Evolutionary conservation across 2,797 vertebrate genomes (phyloP), one percentile per base, ranked within the genome.

Genomic region (Channallabes apus): DNA sequence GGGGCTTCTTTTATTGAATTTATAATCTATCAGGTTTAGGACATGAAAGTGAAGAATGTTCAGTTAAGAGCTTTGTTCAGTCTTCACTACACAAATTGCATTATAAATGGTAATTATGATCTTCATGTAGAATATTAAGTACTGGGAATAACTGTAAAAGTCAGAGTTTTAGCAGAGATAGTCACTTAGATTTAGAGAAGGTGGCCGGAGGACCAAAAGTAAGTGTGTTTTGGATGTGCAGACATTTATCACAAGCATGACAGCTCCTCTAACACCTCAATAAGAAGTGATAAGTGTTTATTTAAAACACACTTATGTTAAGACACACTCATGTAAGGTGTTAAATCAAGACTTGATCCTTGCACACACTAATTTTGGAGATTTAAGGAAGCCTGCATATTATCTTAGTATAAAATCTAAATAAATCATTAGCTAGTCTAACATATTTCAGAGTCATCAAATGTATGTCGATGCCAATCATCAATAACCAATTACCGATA

Each of bases 221-320:
- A 29, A n/a, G n/a, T 75, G 54, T 2, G 14, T 51, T 76, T 76
- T 29, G 51, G 46, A 76, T 29, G 27, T 54, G 72, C 46, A 54
- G 15, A 54, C n/a, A 4, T 32, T 76, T 56, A 75, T 56, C 72
- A 75, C 51, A 29, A 11, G 46, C 51, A 17, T 29, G n/a, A 56
- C 15, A 0, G 12, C 14, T 54, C 51, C 6, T 56, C 6, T 18
- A 3, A 56, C n/a, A 8, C 51, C 51, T 27, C 41, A 17, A 14
- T 38, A 65, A 89, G 82, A 83, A 85, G 73, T 88, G 90, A 91
- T 92, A 82, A 86, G 88, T 87, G 88, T 91, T 91, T 90, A 91
- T 93, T 94, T 92, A 91, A 91, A 88, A 51, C 56, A 65, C 75
- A 82, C 88, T 92, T 91, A 92, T 88, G 89, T 88, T 92, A 91